These are phyloP conservation scores for Carcharodon carcharias DNA, from an alignment of 2,797 vertebrate genomes.

Conservation along the genomic window DNA sequence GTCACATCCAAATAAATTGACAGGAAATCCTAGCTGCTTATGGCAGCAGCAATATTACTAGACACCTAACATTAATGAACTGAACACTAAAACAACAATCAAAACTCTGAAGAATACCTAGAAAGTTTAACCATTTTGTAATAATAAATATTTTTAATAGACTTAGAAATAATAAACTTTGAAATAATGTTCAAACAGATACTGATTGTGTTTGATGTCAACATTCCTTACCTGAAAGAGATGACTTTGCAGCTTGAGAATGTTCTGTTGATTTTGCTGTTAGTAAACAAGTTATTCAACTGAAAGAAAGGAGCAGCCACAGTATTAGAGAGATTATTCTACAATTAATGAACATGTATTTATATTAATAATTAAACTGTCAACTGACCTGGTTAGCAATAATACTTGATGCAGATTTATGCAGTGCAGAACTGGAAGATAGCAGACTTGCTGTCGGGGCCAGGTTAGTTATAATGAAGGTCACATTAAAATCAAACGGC, in stretches of 20 bases:
- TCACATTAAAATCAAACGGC: slow-evolving; percentile 16
- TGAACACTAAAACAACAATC: too few species aligned
- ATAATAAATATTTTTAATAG: neutral
- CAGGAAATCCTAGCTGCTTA: too few species aligned
- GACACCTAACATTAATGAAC: too few species aligned
- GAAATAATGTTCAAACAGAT: neutral
- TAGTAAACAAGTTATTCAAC: neutral
- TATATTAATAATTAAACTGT: neutral
- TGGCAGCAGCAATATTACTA: too few species aligned
- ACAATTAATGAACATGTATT: neutral
- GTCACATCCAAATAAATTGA: too few species aligned
- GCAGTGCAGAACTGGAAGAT: neutral
- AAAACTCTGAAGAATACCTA: neutral
- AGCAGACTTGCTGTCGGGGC: neutral
- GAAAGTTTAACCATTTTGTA: neutral
- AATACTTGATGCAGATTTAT: neutral
- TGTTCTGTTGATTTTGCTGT: neutral
- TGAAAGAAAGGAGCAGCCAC: neutral
- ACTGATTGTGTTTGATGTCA: neutral
- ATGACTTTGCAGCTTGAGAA: neutral
- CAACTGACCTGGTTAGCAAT: neutral
- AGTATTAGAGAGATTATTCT: neutral
- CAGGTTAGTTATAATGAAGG: slow-evolving; percentile 1
- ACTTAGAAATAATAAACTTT: neutral
- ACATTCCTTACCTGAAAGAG: neutral